Evolutionary conservation across 2,888 invertebrate genomes (phyloP), one percentile per base, ranked within the genome.

Genomic region (Leuctra nigra): DNA sequence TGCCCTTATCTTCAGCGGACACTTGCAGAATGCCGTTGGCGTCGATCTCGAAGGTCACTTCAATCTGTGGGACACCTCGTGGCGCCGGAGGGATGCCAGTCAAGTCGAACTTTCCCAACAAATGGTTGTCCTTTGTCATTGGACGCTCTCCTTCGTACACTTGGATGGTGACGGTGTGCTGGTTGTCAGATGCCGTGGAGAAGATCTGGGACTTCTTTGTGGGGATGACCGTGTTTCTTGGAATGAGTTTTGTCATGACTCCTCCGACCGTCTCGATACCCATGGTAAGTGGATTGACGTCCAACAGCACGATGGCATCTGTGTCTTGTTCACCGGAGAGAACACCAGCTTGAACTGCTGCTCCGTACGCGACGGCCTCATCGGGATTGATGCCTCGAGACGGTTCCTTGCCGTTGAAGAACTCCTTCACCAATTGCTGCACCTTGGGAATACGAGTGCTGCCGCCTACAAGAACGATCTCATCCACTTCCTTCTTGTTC

Each of bases 211-310:
- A 93, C 73, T 99, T 98, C 80, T 98, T 98, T 54, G 98, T 98
- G 25, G 99, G 99, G 68, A 99, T 98, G 62, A 97, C 96, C 23
- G 98, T 98, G 80, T 99, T 99, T 66, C 98, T 75, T 55, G 93
- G 90, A 70, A 99, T 99, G 55, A 99, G 81, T 72, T 97, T 98
- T 65, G 98, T 98, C 98, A 99, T 99, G 25, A 99, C 98, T 64
- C 99, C 99, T 62, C 99, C 98, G 50, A 98, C 97, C 39, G 99
- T 99, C 76, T 99, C 99, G 69, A 99, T 99, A 75, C 99, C 99
- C 86, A 99, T 84, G 63, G 99, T 98, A 63, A 99, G 80, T 64
- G 99, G 99, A 73, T 97, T 98, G 55, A 99, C 99, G 72, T 99
- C 98, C 62, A 99, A 82, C 59, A 99, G 80, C 0, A 98, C 94